Conservation (phyloP, 2,113 vertebrate species). For the Pteronura brasiliensis region DNA sequence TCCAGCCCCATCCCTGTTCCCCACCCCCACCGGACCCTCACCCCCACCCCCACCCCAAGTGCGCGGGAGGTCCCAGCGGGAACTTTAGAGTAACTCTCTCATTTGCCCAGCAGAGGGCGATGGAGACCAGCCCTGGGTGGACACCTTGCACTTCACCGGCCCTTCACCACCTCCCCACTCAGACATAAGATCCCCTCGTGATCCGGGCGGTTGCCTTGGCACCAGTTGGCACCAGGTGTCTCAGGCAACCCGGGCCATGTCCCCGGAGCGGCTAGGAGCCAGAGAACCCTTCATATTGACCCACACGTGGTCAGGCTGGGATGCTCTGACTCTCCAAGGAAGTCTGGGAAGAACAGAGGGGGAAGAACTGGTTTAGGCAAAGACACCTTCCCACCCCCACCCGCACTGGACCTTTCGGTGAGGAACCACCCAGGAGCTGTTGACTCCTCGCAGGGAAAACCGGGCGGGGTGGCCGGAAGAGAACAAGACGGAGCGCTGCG, state of each 20-base stretch:
- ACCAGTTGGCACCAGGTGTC: not conserved
- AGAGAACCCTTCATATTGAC: not conserved
- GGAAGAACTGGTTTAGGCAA: not conserved
- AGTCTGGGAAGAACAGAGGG: not conserved
- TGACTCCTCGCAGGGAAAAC: not conserved
- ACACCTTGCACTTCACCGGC: not conserved
- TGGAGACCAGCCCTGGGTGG: conserved; percentile 53
- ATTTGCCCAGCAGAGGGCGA: conserved; percentile 80
- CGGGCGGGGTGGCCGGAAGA: conserved; percentile 48
- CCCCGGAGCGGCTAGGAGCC: not conserved
- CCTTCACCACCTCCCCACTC: not conserved
- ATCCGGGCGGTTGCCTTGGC: not conserved
- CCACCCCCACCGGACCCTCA: not conserved
- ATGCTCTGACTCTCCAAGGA: not conserved
- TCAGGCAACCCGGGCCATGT: conserved; percentile 1
- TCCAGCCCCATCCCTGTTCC: not conserved
- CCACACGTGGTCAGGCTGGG: not conserved
- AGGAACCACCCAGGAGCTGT: conserved; percentile 51
- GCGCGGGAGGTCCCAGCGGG: not conserved
- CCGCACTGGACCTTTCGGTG: not conserved
- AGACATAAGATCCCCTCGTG: conserved; percentile 18
- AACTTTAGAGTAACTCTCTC: not conserved
- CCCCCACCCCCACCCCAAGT: not conserved
- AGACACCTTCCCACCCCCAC: not conserved
- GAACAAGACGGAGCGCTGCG: not conserved